Percentiles rank a stretch among this genome's conserved stretches.
These are phyloP conservation scores for Aldabrachelys gigantea DNA, from an alignment of 2,113 vertebrate genomes.

Conservation along the genomic window DNA sequence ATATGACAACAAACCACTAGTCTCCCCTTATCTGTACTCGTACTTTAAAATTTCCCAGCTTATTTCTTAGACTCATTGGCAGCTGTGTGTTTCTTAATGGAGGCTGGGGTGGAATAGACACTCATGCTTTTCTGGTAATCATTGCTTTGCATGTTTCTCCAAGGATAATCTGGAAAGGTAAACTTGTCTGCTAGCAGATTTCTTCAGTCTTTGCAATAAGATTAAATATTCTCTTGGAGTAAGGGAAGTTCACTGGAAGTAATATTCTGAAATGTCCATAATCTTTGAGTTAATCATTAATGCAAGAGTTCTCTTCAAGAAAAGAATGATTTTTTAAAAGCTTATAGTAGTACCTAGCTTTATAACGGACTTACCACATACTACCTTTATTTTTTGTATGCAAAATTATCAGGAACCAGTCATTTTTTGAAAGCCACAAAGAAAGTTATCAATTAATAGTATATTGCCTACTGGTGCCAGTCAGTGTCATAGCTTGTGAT, in stretches of 20 bases:
- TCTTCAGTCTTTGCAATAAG: neutral
- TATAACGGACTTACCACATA: neutral
- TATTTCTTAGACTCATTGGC: constrained; percentile 60
- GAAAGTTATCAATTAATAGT: constrained; percentile 61
- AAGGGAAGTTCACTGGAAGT: neutral
- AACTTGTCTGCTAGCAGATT: neutral
- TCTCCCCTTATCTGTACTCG: constrained; percentile 56
- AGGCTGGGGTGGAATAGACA: neutral
- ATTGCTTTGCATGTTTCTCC: neutral
- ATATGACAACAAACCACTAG: neutral
- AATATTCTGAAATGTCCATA: neutral
- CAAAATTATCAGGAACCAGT: neutral
- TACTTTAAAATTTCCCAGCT: constrained; percentile 57
- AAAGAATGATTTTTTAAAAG: constrained; percentile 2
- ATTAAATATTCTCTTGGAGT: neutral
- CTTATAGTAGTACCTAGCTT: neutral
- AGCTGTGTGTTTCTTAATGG: constrained; percentile 14
- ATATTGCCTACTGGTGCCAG: neutral
- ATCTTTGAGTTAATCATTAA: neutral
- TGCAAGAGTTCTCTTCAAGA: neutral
- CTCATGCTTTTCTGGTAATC: neutral
- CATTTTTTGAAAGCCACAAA: neutral
- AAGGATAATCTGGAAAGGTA: neutral
- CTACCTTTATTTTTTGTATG: constrained; percentile 25
- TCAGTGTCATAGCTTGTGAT: constrained; percentile 60